Evolutionary conservation across 92 coral and sea anemone species (phyloP).

Genomic region (Epizoanthus stellaris): DNA sequence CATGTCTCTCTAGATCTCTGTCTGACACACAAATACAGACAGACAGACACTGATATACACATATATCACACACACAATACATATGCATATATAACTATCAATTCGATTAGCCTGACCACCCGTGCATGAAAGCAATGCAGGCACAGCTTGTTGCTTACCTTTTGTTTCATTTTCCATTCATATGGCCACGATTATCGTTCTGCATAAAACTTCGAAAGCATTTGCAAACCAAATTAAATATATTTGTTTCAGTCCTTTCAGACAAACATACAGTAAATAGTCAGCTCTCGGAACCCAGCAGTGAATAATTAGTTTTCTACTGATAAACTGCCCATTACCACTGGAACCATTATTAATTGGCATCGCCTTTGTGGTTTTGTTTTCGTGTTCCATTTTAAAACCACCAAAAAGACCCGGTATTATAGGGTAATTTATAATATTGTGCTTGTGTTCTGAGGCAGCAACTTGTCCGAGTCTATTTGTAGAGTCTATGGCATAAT

Average conservation of each 20-base stretch:
- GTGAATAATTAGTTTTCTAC: neutral
- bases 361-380: neutral
- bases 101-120: no score
- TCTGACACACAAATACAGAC: no score
- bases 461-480: neutral
- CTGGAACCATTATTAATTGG: neutral
- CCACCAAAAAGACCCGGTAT: neutral
- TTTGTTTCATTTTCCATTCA: no score
- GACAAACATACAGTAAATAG: neutral
- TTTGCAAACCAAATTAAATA: slow-evolving; percentile 15
- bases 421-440: neutral
- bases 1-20: no score
- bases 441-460: neutral
- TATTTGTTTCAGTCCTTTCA: neutral
- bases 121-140: no score
- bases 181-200: neutral
- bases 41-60: no score
- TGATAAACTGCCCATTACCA: neutral
- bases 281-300: neutral
- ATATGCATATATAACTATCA: no score
- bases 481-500: neutral
- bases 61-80: no score
- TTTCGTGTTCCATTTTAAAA: neutral
- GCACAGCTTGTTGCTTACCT: no score
- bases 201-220: neutral